Evolutionary conservation across 2,113 vertebrate species (phyloP).

Genomic region (Haemorhous mexicanus): DNA sequence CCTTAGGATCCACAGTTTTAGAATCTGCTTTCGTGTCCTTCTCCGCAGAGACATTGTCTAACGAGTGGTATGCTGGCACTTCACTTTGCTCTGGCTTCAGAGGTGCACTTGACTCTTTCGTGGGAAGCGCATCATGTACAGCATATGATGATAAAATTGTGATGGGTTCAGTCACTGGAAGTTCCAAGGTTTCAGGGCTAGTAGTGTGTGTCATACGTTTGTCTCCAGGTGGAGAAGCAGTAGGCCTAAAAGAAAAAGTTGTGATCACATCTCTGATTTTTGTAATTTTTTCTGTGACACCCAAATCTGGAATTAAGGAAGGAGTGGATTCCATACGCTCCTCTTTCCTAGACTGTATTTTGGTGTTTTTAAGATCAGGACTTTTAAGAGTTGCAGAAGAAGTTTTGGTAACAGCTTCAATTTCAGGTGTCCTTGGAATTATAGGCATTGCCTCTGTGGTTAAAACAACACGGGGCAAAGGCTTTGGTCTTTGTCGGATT

Average conservation of each 20-base stretch:
- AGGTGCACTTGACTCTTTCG: background rate
- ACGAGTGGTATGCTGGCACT: background rate
- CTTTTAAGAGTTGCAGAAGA: background rate
- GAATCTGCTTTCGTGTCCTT: background rate
- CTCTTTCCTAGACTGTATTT: background rate
- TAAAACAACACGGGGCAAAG: background rate
- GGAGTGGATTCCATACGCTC: background rate
- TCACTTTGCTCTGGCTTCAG: background rate
- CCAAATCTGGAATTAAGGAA: background rate
- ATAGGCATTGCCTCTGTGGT: background rate
- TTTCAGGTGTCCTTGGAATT: background rate
- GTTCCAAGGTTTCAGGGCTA: background rate
- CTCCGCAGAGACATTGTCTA: background rate
- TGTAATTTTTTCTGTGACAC: background rate
- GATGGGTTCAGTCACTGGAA: background rate
- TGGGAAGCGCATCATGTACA: background rate
- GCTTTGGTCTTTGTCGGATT: conserved; percentile 60
- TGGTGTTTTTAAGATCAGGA: background rate
- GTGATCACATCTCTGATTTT: background rate
- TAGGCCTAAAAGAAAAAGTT: background rate
- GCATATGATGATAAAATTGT: background rate
- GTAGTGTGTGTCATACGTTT: background rate
- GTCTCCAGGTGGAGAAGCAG: background rate
- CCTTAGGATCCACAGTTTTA: background rate
- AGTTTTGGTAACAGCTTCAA: background rate